Evolutionary conservation across 2,113 vertebrate species (phyloP), one percentile per base, ranked within the genome.

Genomic region (Fulmarus glacialis): DNA sequence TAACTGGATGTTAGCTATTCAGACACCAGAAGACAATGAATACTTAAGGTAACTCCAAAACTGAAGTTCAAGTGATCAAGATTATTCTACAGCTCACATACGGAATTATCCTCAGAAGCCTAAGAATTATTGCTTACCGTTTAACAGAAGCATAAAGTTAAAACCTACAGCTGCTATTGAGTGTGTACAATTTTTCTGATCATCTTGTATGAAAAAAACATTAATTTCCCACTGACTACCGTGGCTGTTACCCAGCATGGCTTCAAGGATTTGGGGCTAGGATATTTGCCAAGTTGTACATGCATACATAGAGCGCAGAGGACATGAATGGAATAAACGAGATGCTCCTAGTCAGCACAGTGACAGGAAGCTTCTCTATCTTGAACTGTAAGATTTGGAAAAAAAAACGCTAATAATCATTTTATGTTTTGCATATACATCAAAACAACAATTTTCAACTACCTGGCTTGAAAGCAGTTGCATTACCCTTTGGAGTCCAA

Each of bases 271-370:
- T 52, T 81, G 14, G 18, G 16, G 8, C 36, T 40, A 60, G 42
- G 34, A 8, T 58, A 81, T 88, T 18, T 90, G 50, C 71, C 20
- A 45, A 88, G 29, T 9, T 56, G 14, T 45, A 67, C 10, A 63
- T 0, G 5, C 26, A 38, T 22, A 73, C 16, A 34, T 1, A 67
- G n/a, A 79, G 17, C 0, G 0, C 16, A 55, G 23, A 75, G 14
- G 16, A 82, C 38, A 52, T 1, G 0, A 75, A 40, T 1, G 6
- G 52, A 85, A 4, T 45, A 81, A 53, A 15, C 38, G n/a, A 82
- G 68, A 59, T 52, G n/a, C 5, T 74, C 52, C 89, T 9, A 42
- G 22, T 34, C 64, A 82, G 40, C 38, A 62, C 17, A 85, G n/a
- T 34, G 43, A 82, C 23, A 88, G 32, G 9, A 75, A 75, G 8